Evolutionary conservation across 2,113 vertebrate species (phyloP).

Genomic region (Platycercus adscitus): DNA sequence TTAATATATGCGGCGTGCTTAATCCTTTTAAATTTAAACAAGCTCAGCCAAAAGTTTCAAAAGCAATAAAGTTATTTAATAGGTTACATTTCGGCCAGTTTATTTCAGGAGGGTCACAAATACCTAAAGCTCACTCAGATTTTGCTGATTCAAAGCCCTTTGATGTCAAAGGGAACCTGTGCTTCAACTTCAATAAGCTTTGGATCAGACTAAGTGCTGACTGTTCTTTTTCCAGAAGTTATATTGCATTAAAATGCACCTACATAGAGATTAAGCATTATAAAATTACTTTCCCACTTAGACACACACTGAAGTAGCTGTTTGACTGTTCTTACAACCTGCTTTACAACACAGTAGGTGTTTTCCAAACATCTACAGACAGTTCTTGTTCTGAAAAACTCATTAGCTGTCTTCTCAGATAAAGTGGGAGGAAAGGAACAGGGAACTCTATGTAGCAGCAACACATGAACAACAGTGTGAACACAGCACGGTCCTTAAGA

Average conservation of each 20-base stretch:
- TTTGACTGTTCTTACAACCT: not conserved
- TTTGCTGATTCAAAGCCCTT: not conserved
- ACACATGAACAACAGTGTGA: not conserved
- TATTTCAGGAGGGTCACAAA: not conserved
- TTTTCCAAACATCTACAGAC: not conserved
- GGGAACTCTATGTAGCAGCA: not conserved
- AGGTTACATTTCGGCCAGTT: not conserved
- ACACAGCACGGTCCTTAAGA: no score
- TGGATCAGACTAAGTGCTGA: not conserved
- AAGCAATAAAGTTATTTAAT: not conserved
- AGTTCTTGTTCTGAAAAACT: not conserved
- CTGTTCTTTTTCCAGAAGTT: not conserved
- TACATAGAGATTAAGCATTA: not conserved
- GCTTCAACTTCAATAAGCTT: constrained; percentile 1
- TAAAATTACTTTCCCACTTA: not conserved
- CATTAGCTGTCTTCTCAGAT: not conserved
- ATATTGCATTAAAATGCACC: not conserved
- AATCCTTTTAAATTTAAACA: not conserved
- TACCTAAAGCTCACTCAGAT: not conserved
- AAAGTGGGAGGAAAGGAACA: not conserved
- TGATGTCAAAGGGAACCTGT: not conserved
- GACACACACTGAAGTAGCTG: not conserved
- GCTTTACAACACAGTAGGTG: not conserved
- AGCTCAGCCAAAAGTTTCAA: not conserved
- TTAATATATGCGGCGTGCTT: not conserved